phyloP scores from a whole-genome alignment of 1,140 invertebrate species.

The Drosophila sucinea region DNA sequence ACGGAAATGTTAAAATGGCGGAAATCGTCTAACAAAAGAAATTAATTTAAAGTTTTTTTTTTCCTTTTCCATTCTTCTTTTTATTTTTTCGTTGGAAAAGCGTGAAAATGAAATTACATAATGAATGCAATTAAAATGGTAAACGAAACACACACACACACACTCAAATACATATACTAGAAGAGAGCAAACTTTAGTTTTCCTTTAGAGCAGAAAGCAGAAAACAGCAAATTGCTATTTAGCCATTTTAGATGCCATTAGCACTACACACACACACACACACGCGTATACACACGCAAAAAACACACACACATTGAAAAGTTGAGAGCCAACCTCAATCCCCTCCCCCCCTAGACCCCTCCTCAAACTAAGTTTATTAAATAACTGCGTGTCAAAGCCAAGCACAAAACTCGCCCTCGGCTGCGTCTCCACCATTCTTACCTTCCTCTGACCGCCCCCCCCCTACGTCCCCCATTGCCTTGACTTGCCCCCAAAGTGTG shows the following conservation, averaged over 20 bases:
- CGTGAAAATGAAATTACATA: slow-evolving; percentile 79
- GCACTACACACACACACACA: slow-evolving; percentile 44
- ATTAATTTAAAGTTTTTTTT: slow-evolving; percentile 76
- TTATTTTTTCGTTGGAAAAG: slow-evolving; percentile 33
- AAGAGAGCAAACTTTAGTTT: slow-evolving; percentile 53
- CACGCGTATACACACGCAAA: slow-evolving; percentile 16
- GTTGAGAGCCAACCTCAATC: slow-evolving; percentile 19
- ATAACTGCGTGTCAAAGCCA: slow-evolving; percentile 75
- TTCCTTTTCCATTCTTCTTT: slow-evolving; percentile 5
- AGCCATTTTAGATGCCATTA: slow-evolving; percentile 80
- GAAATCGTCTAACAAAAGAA: slow-evolving; percentile 75
- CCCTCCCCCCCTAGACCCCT: slow-evolving; percentile 2
- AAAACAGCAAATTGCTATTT: slow-evolving; percentile 77
- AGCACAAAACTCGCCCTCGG: slow-evolving; percentile 7
- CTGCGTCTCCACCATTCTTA: background rate
- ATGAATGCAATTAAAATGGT: slow-evolving; percentile 79
- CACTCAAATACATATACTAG: slow-evolving; percentile 24
- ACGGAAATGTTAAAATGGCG: slow-evolving; percentile 66
- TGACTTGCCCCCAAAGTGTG: slow-evolving; percentile 43
- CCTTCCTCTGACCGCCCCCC: background rate
- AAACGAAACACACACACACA: slow-evolving; percentile 29
- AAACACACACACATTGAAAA: slow-evolving; percentile 15
- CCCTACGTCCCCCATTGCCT: slow-evolving; percentile 15
- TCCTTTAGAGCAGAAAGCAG: slow-evolving; percentile 38
- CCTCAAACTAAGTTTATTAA: slow-evolving; percentile 69